Conservation (phyloP, 2,888 invertebrate genomes). For the Ceraclea dissimilis region DNA sequence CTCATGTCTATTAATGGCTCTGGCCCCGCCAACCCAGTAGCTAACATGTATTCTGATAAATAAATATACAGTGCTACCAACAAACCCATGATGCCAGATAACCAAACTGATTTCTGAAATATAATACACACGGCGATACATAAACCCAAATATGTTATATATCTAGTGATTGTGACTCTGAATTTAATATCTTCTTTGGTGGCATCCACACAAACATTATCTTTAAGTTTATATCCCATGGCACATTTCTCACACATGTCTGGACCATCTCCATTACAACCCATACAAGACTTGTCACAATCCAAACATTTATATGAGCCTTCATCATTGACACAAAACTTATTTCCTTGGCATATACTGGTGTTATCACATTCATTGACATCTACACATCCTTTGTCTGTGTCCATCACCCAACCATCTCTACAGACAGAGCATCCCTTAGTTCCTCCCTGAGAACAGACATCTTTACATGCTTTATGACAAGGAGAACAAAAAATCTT, state of each 20-base stretch:
- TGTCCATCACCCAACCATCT: conserved; percentile 65
- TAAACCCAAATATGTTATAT: conserved; percentile 78
- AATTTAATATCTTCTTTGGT: conserved; percentile 32
- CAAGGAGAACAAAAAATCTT: conserved; percentile 73
- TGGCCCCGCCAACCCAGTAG: conserved; percentile 16
- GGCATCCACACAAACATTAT: conserved; percentile 70
- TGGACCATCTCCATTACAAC: conserved; percentile 84
- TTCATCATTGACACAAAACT: conserved; percentile 85
- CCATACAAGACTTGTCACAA: conserved; percentile 78
- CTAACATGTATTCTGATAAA: conserved; percentile 65
- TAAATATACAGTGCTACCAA: conserved; percentile 77
- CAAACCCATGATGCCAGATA: conserved; percentile 72
- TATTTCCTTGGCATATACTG: conserved; percentile 51
- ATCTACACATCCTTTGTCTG: conserved; percentile 74
- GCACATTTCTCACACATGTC: conserved; percentile 85
- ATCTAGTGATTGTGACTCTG: conserved; percentile 38
- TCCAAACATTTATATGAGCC: conserved; percentile 74
- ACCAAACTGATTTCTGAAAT: conserved; percentile 67
- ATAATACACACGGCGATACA: conserved; percentile 80
- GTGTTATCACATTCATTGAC: conserved; percentile 71
- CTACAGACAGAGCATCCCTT: conserved; percentile 54
- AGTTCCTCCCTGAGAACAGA: conserved; percentile 67
- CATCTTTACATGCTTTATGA: conserved; percentile 68
- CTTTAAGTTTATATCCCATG: conserved; percentile 59
- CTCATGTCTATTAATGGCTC: conserved; percentile 18